phyloP scores from a whole-genome alignment of 2,113 vertebrate genomes.

The Urocolius indicus region DNA sequence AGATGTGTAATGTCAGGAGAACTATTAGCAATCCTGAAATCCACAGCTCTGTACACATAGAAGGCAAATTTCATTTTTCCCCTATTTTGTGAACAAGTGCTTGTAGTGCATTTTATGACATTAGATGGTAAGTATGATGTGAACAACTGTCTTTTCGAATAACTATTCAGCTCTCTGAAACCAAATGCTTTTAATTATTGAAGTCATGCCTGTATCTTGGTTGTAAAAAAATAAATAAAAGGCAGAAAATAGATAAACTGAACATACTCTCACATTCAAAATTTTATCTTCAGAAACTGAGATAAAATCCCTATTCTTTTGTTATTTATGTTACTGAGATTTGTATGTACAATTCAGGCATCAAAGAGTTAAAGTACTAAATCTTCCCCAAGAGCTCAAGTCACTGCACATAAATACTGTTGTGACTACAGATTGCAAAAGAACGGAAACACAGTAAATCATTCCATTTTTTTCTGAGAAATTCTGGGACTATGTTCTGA shows the following conservation, averaged over 20 bases:
- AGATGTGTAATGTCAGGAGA: background rate
- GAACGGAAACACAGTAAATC: slow-evolving; percentile 86
- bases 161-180: background rate
- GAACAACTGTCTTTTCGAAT: background rate
- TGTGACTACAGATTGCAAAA: slow-evolving; percentile 77
- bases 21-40: background rate
- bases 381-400: slow-evolving; percentile 65
- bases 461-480: slow-evolving; percentile 91
- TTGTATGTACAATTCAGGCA: background rate
- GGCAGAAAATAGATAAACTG: background rate
- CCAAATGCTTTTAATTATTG: background rate
- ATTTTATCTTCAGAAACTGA: background rate
- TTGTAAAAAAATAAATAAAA: background rate
- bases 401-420: slow-evolving; percentile 66
- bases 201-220: background rate
- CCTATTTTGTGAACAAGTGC: background rate
- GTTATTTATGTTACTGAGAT: background rate
- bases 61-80: background rate
- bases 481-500: slow-evolving; percentile 86
- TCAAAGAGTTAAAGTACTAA: slow-evolving; percentile 57
- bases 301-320: rapidly evolving
- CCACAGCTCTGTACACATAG: background rate
- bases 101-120: background rate
- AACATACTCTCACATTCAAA: background rate
- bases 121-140: background rate